Conservation (phyloP, 2,113 vertebrate species). For the Pitta sordida region DNA sequence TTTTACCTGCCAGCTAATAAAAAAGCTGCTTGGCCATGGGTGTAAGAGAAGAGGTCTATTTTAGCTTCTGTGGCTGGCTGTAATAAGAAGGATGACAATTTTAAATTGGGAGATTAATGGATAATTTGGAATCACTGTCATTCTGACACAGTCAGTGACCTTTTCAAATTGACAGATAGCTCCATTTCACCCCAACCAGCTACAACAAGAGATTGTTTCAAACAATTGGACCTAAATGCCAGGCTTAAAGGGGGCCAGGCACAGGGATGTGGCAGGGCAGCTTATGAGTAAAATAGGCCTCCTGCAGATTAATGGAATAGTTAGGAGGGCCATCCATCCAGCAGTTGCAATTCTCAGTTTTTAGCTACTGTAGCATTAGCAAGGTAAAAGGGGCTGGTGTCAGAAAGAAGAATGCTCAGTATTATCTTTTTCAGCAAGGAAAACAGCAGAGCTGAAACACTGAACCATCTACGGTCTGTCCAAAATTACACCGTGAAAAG, state of each 20-base stretch:
- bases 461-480: background rate
- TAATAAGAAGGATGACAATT: slow-evolving; percentile 63
- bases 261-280: background rate
- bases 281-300: background rate
- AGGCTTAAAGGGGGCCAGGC: background rate
- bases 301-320: background rate
- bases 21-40: slow-evolving; percentile 54
- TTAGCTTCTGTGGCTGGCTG: slow-evolving; percentile 11
- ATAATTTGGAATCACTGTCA: slow-evolving; percentile 65
- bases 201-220: slow-evolving; percentile 47
- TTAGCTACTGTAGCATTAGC: background rate
- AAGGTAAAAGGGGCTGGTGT: background rate
- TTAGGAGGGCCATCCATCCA: background rate
- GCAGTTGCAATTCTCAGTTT: background rate
- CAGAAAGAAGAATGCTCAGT: background rate
- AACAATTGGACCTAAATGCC: slow-evolving; percentile 39
- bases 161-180: slow-evolving; percentile 67
- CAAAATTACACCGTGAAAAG: background rate
- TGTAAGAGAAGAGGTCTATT: slow-evolving; percentile 30
- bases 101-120: slow-evolving; percentile 69
- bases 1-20: slow-evolving; percentile 65
- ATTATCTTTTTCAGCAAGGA: background rate
- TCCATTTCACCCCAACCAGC: slow-evolving; percentile 57
- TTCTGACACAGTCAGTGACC: slow-evolving; percentile 60
- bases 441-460: background rate